Evolutionary conservation across 2,888 invertebrate species (phyloP), one percentile per base, ranked within the genome.

Genomic region (Aporophyla lueneburgensis): DNA sequence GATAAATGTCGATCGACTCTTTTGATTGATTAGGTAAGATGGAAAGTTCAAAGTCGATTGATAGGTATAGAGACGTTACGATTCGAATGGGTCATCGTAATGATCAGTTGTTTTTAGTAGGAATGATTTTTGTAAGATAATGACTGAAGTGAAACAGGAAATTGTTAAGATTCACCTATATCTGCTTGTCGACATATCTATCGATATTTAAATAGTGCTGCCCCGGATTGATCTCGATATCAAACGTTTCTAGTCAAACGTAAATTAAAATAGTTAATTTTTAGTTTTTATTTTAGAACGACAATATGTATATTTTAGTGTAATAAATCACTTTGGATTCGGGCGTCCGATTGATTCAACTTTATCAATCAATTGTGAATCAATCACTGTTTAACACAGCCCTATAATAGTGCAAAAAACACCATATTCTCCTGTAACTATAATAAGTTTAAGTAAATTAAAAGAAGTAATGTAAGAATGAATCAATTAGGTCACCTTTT

Each of bases 191-290:
- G 71, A 75, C 65, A 71, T 33, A 51, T 71, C 74, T 85, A 80
- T 87, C 79, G 85, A 81, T 74, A 74, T 76, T 59, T 69, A 63
- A 40, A 81, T 83, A 76, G 81, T 84, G 81, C 71, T 85, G 75
- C 74, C 78, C 81, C 81, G 85, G 84, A 88, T 89, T 93, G 96
- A 96, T 96, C 96, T 96, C 96, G 93, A 90, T 92, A 91, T 92
- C 89, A 91, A 93, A 93, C 94, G 93, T 95, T 94, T 94, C 96
- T 96, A 96, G 96, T 96, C 96, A 96, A 92, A 93, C 91, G 91
- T 93, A 91, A 92, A 92, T 88, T 91, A 80, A 79, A 84, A 92
- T 94, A 93, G 92, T 90, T 90, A 91, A 89, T 84, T 87, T 91
- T 91, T 92, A 91, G 88, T 90, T 92, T 88, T 90, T 91, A 89